Conservation (phyloP, 1,140 invertebrate species). For the Capitella teleta region DNA sequence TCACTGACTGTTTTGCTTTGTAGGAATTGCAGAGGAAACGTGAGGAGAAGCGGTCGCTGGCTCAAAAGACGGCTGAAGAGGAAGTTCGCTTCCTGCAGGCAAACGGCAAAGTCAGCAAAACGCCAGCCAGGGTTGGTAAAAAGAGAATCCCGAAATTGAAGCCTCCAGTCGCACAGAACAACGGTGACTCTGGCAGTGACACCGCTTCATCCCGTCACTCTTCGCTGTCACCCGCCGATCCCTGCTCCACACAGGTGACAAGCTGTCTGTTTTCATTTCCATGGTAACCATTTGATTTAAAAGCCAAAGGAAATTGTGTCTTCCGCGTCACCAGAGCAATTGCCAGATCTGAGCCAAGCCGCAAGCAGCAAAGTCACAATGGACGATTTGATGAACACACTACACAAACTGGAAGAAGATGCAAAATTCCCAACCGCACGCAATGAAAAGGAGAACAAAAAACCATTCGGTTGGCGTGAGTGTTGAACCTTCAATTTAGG, state of each 20-base stretch:
- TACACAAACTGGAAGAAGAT: conserved; percentile 37
- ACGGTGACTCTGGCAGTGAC: too few relatives aligned
- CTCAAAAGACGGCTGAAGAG: conserved; percentile 32
- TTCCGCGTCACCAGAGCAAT: too few relatives aligned
- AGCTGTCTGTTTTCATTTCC: too few relatives aligned
- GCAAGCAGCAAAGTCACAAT: conserved; percentile 25
- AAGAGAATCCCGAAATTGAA: too few relatives aligned
- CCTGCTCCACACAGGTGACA: too few relatives aligned
- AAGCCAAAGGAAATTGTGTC: too few relatives aligned
- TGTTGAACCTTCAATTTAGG: not conserved
- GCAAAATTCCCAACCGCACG: conserved; percentile 22
- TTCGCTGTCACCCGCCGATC: too few relatives aligned
- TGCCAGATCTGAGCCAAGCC: too few relatives aligned
- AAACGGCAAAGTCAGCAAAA: conserved; percentile 25
- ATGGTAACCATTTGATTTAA: too few relatives aligned
- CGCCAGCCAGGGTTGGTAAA: not conserved
- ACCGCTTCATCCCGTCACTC: too few relatives aligned
- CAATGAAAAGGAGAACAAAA: conserved; percentile 24
- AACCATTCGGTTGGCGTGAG: conserved; percentile 28
- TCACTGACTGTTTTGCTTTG: not conserved
- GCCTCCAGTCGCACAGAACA: too few relatives aligned
- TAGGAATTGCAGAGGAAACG: conserved; percentile 36
- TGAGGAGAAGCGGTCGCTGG: conserved; percentile 28
- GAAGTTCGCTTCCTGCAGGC: conserved; percentile 30
- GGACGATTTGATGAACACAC: conserved; percentile 35